Percentiles rank a stretch among this genome's conserved stretches.
phyloP scores from a whole-genome alignment of 2,797 vertebrate genomes.

The Peromyscus nudipes region DNA sequence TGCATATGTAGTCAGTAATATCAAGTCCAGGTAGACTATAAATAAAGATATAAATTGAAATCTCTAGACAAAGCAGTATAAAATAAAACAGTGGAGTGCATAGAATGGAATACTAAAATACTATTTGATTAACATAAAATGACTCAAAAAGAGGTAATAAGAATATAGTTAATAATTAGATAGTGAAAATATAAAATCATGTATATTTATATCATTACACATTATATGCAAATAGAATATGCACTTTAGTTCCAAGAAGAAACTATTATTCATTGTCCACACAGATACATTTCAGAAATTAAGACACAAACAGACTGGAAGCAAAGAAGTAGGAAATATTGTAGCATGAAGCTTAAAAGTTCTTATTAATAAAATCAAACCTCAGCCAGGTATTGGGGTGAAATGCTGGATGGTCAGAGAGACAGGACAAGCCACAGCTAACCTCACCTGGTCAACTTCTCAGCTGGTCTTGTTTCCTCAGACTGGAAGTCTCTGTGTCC shows the following conservation, averaged over 20 bases:
- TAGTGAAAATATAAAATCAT: neutral
- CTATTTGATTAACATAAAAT: neutral
- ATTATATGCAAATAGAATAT: neutral
- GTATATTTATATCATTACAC: neutral
- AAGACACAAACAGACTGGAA: neutral
- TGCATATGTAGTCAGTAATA: neutral
- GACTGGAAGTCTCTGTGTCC: too few species aligned
- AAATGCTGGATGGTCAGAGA: too few species aligned
- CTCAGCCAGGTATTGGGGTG: too few species aligned
- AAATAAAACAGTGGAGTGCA: neutral
- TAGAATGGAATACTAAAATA: neutral
- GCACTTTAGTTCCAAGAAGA: neutral
- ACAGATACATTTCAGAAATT: neutral
- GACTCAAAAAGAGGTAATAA: neutral
- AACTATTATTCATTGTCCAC: neutral
- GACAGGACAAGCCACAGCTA: too few species aligned
- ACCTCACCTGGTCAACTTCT: too few species aligned
- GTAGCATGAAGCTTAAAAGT: too few species aligned
- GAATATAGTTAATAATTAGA: neutral
- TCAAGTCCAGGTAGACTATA: neutral
- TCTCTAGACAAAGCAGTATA: neutral
- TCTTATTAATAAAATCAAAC: too few species aligned
- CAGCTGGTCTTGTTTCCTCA: too few species aligned
- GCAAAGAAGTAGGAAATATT: neutral
- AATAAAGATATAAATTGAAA: neutral